These are phyloP conservation scores for Odontophorus gujanensis DNA, from an alignment of 2,113 vertebrate species.

Conservation along the genomic window DNA sequence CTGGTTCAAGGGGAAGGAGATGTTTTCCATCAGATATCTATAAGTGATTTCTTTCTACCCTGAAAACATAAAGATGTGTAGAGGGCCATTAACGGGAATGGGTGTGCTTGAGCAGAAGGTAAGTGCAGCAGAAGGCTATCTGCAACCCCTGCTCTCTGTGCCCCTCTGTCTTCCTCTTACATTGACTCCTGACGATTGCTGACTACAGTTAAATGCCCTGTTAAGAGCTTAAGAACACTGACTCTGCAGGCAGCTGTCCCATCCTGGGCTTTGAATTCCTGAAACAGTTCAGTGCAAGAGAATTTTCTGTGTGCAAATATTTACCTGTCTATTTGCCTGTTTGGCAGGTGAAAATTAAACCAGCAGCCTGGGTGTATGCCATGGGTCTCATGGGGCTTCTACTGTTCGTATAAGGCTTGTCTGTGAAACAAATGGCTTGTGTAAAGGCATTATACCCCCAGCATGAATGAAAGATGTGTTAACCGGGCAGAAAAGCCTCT, in stretches of 20 bases:
- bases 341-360: conserved; percentile 13
- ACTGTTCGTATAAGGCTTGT: not conserved
- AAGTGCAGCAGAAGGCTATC: not conserved
- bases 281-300: not conserved
- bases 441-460: not conserved
- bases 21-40: not conserved
- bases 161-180: not conserved
- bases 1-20: not conserved
- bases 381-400: not conserved
- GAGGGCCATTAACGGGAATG: not conserved
- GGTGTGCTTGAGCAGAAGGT: not conserved
- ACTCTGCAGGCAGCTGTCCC: not conserved
- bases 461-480: not conserved
- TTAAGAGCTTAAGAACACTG: not conserved
- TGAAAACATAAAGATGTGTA: not conserved
- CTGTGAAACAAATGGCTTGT: not conserved
- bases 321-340: not conserved
- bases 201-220: not conserved
- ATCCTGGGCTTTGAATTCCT: not conserved
- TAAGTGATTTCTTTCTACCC: not conserved
- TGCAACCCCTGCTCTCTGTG: not conserved
- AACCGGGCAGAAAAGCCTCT: not conserved
- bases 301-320: not conserved
- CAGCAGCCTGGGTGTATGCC: not conserved
- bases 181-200: not conserved